Evolutionary conservation across 1,140 invertebrate species (phyloP).

Genomic region (Idris sp.): DNA sequence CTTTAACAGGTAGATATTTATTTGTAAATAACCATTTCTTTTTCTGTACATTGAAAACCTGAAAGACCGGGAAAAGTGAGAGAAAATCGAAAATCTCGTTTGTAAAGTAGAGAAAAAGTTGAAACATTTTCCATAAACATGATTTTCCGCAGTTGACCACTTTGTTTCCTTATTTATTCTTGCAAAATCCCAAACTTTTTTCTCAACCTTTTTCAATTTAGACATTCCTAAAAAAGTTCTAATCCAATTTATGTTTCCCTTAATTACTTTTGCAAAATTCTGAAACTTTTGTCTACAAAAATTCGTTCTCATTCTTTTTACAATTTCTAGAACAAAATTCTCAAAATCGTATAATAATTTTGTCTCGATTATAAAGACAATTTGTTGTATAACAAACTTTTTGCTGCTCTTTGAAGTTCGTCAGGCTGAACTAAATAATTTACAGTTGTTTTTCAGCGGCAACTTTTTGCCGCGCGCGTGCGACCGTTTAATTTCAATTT

Average conservation of each 20-base stretch:
- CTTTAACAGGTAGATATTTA: no score
- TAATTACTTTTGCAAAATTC: no score
- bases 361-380: no score
- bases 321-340: no score
- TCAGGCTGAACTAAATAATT: constrained; percentile 14
- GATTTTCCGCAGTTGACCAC: no score
- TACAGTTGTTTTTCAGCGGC: constrained; percentile 37
- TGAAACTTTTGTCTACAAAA: no score
- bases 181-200: not conserved
- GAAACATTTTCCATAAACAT: constrained; percentile 8
- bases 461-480: constrained; percentile 15
- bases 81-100: constrained; percentile 44
- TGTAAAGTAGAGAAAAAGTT: constrained; percentile 23
- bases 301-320: no score
- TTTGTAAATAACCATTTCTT: no score
- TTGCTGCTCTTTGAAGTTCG: not conserved
- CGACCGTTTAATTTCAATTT: constrained; percentile 39
- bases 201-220: not conserved
- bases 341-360: no score
- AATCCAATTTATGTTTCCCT: no score
- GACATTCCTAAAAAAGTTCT: no score
- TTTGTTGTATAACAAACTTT: no score
- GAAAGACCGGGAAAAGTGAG: constrained; percentile 28
- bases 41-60: constrained; percentile 12
- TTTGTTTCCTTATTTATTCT: not conserved